phyloP scores from a whole-genome alignment of 2,113 vertebrate genomes.

The Pterocles orientalis region DNA sequence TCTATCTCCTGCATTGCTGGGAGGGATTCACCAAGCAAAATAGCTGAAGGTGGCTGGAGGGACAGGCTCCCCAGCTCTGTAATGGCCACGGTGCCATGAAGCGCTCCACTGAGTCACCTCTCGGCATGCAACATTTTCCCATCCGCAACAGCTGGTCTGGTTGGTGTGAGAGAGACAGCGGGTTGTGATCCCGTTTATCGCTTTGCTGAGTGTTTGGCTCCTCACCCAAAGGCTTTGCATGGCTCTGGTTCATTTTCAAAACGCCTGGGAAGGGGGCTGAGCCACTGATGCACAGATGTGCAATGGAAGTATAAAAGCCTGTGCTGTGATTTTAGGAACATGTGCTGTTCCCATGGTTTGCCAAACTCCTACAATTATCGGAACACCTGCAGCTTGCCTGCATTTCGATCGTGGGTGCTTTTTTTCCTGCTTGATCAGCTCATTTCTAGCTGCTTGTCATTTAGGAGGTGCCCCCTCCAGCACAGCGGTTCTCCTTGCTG shows the following conservation, averaged over 20 bases:
- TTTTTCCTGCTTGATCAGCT: background rate
- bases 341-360: background rate
- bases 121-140: background rate
- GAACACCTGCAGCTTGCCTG: slow-evolving; percentile 42
- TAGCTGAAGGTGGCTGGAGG: background rate
- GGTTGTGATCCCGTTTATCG: background rate
- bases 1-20: background rate
- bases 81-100: background rate
- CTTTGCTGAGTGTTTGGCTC: background rate
- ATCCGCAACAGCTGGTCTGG: background rate
- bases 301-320: background rate
- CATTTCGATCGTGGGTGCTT: background rate
- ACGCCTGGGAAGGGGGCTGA: background rate
- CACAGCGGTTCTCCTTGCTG: background rate
- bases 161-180: rapidly evolving
- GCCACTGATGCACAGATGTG: background rate
- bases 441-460: background rate
- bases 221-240: background rate
- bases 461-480: background rate
- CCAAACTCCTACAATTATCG: background rate
- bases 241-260: background rate
- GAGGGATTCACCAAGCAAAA: background rate
- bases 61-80: background rate
- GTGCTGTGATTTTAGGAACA: background rate
- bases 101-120: background rate